These are phyloP conservation scores for Musca domestica DNA, from an alignment of 1,140 invertebrate species.

Conservation along the genomic window DNA sequence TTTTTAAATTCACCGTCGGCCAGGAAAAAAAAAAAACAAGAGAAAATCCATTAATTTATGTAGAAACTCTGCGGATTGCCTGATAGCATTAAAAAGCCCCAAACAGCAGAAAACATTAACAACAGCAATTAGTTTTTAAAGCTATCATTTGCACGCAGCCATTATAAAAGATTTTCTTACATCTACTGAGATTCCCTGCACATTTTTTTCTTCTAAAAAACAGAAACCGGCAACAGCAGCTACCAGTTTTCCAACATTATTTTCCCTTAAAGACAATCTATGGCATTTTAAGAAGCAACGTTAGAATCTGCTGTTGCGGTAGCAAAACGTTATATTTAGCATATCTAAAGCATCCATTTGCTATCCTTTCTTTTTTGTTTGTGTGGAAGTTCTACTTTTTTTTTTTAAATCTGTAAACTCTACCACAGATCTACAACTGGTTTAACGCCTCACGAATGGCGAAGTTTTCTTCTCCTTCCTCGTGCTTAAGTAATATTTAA, in stretches of 20 bases:
- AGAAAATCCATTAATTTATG: too few species aligned
- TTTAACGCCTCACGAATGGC: too few species aligned
- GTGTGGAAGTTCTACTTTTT: background rate
- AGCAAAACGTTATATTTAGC: background rate
- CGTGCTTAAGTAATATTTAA: constrained; percentile 1
- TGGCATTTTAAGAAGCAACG: background rate
- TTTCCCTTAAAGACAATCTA: constrained; percentile 3
- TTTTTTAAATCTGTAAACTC: background rate
- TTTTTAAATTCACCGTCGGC: too few species aligned
- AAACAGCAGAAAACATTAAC: constrained; percentile 16
- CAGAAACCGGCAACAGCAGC: too few species aligned
- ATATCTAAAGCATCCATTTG: constrained; percentile 13
- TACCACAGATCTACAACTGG: too few species aligned
- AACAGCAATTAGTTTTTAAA: constrained; percentile 26
- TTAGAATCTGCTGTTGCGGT: too few species aligned
- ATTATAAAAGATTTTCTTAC: constrained; percentile 5
- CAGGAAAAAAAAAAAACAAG: too few species aligned
- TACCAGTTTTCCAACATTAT: too few species aligned
- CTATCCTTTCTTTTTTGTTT: background rate
- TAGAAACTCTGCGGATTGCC: too few species aligned
- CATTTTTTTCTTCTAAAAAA: background rate
- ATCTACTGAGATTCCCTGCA: background rate
- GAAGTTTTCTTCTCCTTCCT: too few species aligned
- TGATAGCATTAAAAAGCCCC: background rate
- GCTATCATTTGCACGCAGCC: constrained; percentile 23